Evolutionary conservation across 2,113 vertebrate genomes (phyloP).

Genomic region (Brachypodius melanocephalos): DNA sequence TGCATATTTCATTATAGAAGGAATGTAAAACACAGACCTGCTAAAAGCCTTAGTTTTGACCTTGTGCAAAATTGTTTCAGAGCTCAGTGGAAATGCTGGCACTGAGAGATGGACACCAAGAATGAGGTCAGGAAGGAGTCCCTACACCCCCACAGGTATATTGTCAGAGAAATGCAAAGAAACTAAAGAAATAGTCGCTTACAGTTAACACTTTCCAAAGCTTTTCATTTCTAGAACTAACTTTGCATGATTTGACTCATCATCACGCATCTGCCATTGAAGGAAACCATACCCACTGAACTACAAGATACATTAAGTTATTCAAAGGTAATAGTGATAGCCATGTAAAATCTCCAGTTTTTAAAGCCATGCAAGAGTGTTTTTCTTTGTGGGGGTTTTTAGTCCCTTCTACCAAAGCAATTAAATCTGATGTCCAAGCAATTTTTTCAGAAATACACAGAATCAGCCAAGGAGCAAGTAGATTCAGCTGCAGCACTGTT

Average conservation of each 20-base stretch:
- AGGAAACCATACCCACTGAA: background rate
- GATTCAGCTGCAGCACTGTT: background rate
- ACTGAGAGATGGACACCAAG: background rate
- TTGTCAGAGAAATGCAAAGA: background rate
- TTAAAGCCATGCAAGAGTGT: background rate
- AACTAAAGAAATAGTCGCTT: background rate
- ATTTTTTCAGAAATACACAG: background rate
- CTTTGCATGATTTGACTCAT: background rate
- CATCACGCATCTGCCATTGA: rapidly evolving
- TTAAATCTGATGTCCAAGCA: background rate
- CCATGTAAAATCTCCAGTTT: background rate
- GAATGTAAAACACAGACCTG: background rate
- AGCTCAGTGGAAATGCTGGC: background rate
- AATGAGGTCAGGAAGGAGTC: background rate
- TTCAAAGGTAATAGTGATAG: background rate
- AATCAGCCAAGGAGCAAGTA: background rate
- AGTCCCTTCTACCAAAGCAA: background rate
- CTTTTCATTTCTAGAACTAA: background rate
- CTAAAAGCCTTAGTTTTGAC: background rate
- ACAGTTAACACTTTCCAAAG: background rate
- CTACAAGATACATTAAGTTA: background rate
- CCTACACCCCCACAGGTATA: background rate
- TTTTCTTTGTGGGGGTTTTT: rapidly evolving
- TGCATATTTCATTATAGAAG: background rate
- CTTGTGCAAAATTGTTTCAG: background rate